Conservation (phyloP, 2,113 vertebrate genomes). For the Myodes glareolus region DNA sequence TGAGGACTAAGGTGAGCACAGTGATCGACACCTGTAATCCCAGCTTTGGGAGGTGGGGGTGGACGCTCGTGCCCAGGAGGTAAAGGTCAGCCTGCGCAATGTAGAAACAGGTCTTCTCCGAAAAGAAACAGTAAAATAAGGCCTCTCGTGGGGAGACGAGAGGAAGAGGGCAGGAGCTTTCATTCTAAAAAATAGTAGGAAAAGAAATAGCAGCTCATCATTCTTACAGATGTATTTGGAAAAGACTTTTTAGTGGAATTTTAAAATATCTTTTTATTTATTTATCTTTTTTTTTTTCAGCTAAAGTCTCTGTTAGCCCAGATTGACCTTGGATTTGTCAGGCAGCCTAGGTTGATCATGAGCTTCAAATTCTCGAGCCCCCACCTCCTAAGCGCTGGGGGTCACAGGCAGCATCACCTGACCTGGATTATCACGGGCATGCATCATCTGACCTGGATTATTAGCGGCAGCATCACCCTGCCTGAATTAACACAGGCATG, state of each 20-base stretch:
- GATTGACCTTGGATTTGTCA: neutral
- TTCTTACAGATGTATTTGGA: neutral
- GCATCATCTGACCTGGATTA: too few species aligned
- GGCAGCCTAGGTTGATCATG: neutral
- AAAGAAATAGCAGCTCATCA: constrained; percentile 17
- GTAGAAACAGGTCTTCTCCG: neutral
- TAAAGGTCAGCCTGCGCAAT: neutral
- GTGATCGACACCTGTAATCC: rapidly evolving
- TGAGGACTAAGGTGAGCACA: neutral
- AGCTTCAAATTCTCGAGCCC: neutral
- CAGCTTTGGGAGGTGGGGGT: neutral
- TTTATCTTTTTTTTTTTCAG: neutral
- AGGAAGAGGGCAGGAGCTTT: neutral
- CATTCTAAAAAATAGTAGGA: constrained; percentile 4
- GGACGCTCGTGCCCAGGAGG: neutral
- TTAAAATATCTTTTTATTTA: neutral
- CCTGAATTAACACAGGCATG: neutral
- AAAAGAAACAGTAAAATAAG: neutral
- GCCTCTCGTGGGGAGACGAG: neutral
- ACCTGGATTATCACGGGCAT: neutral
- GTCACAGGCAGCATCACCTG: too few species aligned
- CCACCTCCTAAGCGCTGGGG: neutral
- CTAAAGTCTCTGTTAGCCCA: neutral
- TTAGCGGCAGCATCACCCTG: too few species aligned
- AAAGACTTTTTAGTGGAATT: neutral